Evolutionary conservation across 2,113 vertebrate species (phyloP), one percentile per base, ranked within the genome.

Genomic region (Athene noctua): DNA sequence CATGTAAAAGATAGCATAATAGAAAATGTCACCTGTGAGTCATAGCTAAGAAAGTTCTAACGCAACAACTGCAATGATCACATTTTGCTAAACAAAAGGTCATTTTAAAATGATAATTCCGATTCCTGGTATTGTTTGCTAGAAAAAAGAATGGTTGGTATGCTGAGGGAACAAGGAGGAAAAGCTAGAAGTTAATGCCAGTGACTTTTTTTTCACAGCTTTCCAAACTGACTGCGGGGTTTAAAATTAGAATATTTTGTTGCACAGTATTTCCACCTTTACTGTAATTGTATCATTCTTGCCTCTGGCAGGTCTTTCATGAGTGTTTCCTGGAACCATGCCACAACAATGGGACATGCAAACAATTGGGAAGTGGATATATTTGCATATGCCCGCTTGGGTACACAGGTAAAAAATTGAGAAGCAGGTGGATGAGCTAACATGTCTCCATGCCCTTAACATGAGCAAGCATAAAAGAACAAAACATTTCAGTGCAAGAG

Each of bases 301-400:
- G 40, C 40, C 59, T 54, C 19, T 26, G 68, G 32, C 97, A 99
- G 99, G 98, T 99, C 96, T 99, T 99, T 96, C 99, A 99, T 9
- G 99, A 99, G 95, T 99, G 99, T 92, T 99, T 99, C 96, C 96
- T 99, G 95, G 99, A 99, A 88, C 99, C 99, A 0, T 99, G 99
- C 96, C 99, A 98, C 96, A 99, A 99, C 73, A 98, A 98, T 68
- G 99, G 99, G 14, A 99, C 98, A 6, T 99, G 99, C 96, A 99
- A 99, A 94, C 99, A 99, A 68, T 97, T 99, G 66, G 99, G 99
- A 62, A 98, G 96, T 36, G 99, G 99, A 86, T 99, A 99, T 62
- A 95, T 99, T 82, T 99, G 99, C 96, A 98, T 99, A 93, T 99
- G 98, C 70, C 97, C 87, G 14, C 94, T 94, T 86, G 98, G 98